These are phyloP conservation scores for Pachypeltis micranthus DNA, from an alignment of 1,140 invertebrate species.

Conservation along the genomic window DNA sequence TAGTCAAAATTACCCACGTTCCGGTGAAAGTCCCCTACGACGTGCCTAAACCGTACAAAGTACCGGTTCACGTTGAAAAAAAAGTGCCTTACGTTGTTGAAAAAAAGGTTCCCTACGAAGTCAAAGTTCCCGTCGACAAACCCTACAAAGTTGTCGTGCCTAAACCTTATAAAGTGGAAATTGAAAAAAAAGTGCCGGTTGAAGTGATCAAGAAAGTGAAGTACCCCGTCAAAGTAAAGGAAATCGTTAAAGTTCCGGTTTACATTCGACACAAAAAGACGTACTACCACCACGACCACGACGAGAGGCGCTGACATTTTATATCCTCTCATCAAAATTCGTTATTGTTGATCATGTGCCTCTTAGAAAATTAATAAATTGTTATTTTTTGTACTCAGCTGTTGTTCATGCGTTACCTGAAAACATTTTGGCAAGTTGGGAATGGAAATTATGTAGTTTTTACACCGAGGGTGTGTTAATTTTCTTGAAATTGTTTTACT, in stretches of 20 bases:
- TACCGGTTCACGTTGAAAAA: constrained; percentile 5
- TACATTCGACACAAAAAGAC: not conserved
- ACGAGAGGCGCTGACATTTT: too few species aligned
- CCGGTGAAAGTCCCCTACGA: constrained; percentile 17
- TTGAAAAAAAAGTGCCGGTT: constrained; percentile 13
- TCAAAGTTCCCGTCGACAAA: constrained; percentile 10
- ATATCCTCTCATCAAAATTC: too few species aligned
- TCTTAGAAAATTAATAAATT: too few species aligned
- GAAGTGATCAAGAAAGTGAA: not conserved
- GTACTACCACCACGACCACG: not conserved
- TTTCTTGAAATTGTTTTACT: too few species aligned
- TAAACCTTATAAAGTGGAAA: constrained; percentile 8
- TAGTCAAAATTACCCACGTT: constrained; percentile 6
- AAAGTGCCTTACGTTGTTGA: constrained; percentile 12
- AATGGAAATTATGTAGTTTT: too few species aligned
- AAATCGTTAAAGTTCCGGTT: not conserved
- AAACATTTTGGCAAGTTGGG: too few species aligned
- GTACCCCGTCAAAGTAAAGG: constrained; percentile 7
- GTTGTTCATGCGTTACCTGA: too few species aligned
- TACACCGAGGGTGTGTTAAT: too few species aligned
- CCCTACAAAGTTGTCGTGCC: constrained; percentile 12
- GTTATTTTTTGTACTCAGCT: too few species aligned
- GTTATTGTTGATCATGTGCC: too few species aligned
- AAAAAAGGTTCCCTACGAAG: constrained; percentile 13
- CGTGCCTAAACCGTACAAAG: constrained; percentile 5